Conservation (phyloP, 2,888 invertebrate species). For the Drosophila bunnanda region DNA sequence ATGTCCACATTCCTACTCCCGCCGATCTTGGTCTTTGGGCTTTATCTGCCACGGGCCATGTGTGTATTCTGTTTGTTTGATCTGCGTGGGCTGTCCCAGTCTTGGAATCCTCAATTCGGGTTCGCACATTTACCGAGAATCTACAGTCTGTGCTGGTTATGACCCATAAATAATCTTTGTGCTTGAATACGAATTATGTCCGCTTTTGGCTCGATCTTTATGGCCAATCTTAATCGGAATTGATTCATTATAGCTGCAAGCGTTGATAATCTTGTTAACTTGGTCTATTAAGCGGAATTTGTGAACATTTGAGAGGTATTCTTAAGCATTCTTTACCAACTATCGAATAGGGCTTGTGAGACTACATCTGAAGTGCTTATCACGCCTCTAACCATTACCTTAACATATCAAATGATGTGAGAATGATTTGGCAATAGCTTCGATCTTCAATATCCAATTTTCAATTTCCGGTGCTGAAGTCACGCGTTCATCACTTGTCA, state of each 20-base stretch:
- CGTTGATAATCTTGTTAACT: constrained; percentile 10
- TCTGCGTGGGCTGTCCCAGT: constrained; percentile 23
- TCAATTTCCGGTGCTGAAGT: constrained; percentile 19
- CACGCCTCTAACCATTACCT: not conserved
- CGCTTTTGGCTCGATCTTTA: not conserved
- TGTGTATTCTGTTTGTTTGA: constrained; percentile 1
- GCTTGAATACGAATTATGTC: constrained; percentile 9
- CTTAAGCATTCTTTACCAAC: too few species aligned
- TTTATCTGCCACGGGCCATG: constrained; percentile 13
- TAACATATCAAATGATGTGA: constrained; percentile 1
- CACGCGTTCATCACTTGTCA: constrained; percentile 30
- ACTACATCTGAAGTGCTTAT: not conserved
- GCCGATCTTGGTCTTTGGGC: not conserved
- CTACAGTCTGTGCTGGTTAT: not conserved
- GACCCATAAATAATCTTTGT: constrained; percentile 28
- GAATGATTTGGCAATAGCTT: constrained; percentile 11
- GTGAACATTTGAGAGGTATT: too few species aligned
- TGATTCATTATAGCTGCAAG: constrained; percentile 11
- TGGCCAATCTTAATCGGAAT: constrained; percentile 12
- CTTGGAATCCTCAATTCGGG: constrained; percentile 7
- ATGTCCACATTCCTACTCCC: constrained; percentile 12
- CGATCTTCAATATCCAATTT: not conserved
- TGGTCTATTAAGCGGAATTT: not conserved
- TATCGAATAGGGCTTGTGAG: too few species aligned
- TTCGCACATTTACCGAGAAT: constrained; percentile 23